Percentiles rank a stretch among this genome's conserved stretches.
phyloP scores from a whole-genome alignment of 2,797 vertebrate genomes.

The Acanthurus lineatus region DNA sequence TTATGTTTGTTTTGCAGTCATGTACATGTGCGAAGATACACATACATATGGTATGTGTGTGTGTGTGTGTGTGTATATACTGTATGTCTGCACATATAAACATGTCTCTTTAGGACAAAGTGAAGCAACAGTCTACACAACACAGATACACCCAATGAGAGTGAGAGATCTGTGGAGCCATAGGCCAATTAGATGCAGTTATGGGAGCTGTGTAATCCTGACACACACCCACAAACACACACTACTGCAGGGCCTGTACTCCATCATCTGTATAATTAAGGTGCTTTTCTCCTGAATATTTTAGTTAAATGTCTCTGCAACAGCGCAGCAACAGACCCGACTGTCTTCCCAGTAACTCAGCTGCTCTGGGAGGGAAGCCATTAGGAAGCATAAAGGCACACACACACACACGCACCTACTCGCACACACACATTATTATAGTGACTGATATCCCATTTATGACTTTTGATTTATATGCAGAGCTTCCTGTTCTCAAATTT shows the following conservation, averaged over 20 bases:
- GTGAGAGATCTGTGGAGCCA: slow-evolving; percentile 46
- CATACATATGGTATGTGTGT: no score
- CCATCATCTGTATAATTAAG: slow-evolving; percentile 80
- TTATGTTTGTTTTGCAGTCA: background rate
- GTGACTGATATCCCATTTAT: background rate
- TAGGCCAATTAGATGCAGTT: slow-evolving; percentile 70
- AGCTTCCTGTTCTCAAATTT: slow-evolving; percentile 15
- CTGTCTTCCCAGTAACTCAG: slow-evolving; percentile 34
- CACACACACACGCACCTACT: background rate
- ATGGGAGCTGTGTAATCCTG: slow-evolving; percentile 55
- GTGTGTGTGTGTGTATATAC: background rate
- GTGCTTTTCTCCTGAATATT: slow-evolving; percentile 80
- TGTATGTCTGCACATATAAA: slow-evolving; percentile 1
- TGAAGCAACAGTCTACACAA: slow-evolving; percentile 58
- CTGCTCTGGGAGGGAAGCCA: slow-evolving; percentile 15
- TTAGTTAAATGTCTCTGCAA: slow-evolving; percentile 69
- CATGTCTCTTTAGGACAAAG: slow-evolving; percentile 10
- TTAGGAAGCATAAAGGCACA: slow-evolving; percentile 17
- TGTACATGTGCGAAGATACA: background rate
- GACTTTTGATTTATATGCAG: background rate
- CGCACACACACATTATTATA: background rate
- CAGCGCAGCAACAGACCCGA: slow-evolving; percentile 57
- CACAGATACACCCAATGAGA: slow-evolving; percentile 67
- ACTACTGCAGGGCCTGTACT: slow-evolving; percentile 65
- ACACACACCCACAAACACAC: slow-evolving; percentile 31